Percentiles rank a stretch among this genome's conserved stretches.
These are phyloP conservation scores for Picus viridis DNA, from an alignment of 2,797 vertebrate species.

Conservation along the genomic window DNA sequence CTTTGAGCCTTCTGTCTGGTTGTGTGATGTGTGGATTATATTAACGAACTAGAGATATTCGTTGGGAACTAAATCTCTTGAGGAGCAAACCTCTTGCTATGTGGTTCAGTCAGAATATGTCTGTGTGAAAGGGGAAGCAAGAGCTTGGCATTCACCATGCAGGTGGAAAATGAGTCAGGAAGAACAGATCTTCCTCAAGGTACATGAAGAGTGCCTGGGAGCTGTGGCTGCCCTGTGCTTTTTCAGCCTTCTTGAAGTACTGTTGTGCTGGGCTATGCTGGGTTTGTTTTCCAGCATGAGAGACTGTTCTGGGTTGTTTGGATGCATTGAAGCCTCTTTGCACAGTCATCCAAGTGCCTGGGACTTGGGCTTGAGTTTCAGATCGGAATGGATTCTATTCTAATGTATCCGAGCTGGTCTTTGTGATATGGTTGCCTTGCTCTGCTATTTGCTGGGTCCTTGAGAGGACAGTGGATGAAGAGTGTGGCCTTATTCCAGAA, in stretches of 20 bases:
- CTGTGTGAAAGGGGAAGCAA: background rate
- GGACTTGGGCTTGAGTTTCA: background rate
- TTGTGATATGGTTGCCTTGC: background rate
- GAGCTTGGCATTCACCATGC: background rate
- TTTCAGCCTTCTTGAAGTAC: background rate
- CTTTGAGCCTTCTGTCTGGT: background rate
- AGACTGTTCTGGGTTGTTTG: background rate
- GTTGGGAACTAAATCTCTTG: too few species aligned
- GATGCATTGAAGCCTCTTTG: background rate
- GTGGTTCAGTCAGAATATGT: background rate
- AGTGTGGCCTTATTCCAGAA: too few species aligned
- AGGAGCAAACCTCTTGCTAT: background rate
- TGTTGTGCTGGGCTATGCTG: background rate
- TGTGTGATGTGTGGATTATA: background rate
- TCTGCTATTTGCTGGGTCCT: background rate
- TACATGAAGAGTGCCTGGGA: fast-evolving
- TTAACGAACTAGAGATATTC: background rate
- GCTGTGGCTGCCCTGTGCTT: background rate
- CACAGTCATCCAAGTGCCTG: too few species aligned
- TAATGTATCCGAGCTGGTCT: too few species aligned
- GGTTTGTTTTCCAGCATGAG: background rate
- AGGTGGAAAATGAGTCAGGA: background rate
- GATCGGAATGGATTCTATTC: background rate
- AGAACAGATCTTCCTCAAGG: background rate
- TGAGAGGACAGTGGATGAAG: too few species aligned